A percentile compares a stretch with the other conserved stretches of the same genome.
Evolutionary conservation across 2,888 invertebrate genomes (phyloP).

Genomic region (Neoascia interrupta): DNA sequence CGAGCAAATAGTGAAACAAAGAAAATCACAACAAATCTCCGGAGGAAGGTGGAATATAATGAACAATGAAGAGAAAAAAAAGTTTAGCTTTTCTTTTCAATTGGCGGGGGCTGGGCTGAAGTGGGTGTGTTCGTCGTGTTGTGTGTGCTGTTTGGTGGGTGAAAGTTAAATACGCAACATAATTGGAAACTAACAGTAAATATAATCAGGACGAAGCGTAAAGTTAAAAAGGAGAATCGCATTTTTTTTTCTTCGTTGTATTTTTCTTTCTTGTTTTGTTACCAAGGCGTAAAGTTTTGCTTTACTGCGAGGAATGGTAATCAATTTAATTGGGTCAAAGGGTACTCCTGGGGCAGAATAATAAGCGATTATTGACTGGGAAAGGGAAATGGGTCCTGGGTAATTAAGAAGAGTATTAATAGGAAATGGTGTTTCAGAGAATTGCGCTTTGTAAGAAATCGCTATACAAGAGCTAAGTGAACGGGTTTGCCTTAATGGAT

Average conservation of each 20-base stretch:
- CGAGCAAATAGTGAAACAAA: constrained; percentile 5
- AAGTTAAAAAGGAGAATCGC: constrained; percentile 26
- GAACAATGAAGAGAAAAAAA: constrained; percentile 1
- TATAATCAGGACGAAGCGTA: constrained; percentile 31
- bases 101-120: neutral
- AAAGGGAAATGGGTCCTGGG: too few species aligned
- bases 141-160: constrained; percentile 12
- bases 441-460: too few species aligned
- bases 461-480: too few species aligned
- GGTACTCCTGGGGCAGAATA: constrained; percentile 1
- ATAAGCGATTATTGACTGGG: constrained; percentile 29
- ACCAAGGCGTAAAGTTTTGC: neutral
- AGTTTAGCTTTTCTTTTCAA: constrained; percentile 4
- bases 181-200: constrained; percentile 55
- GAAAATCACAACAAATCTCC: neutral
- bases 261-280: neutral
- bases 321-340: constrained; percentile 49
- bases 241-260: neutral
- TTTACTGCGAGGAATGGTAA: constrained; percentile 5
- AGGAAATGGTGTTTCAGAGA: too few species aligned
- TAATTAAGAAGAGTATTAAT: too few species aligned
- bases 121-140: neutral
- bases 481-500: too few species aligned
- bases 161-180: constrained; percentile 46
- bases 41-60: neutral